Percentiles rank a stretch among this genome's conserved stretches.
Conservation (phyloP, 2,113 vertebrate genomes). For the Coptodon rendalli region DNA sequence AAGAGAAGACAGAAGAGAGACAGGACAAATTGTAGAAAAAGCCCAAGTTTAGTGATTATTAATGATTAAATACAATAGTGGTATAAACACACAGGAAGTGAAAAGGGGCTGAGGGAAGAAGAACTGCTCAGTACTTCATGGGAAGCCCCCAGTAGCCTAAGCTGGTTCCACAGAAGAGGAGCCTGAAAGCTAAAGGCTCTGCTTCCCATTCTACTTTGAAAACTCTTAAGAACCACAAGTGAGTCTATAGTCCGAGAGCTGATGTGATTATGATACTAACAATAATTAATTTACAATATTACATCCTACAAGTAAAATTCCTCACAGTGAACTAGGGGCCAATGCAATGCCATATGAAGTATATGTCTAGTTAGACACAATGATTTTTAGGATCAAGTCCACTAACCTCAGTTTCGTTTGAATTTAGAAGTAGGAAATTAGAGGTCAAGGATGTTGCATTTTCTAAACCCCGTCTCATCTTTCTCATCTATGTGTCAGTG, state of each 20-base stretch:
- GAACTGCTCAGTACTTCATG: not conserved
- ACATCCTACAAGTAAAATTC: not conserved
- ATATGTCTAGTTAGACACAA: not conserved
- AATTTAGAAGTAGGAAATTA: not conserved
- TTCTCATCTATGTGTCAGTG: not conserved
- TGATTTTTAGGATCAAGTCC: not conserved
- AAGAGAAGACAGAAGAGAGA: not conserved
- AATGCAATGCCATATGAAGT: not conserved
- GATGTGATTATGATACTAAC: not conserved
- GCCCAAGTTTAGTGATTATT: rapidly evolving
- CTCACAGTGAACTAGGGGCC: not conserved
- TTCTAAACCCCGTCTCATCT: not conserved
- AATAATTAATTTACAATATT: not conserved
- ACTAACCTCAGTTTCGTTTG: not conserved
- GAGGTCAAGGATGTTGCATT: not conserved
- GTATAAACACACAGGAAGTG: not conserved
- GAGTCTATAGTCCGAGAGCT: not conserved
- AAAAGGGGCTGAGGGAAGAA: not conserved
- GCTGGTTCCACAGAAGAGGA: not conserved
- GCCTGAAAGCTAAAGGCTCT: not conserved
- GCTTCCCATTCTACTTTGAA: not conserved
- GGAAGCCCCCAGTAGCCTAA: not conserved
- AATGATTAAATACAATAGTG: not conserved
- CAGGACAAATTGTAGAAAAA: not conserved
- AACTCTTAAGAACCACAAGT: not conserved